A percentile compares a stretch with the other conserved stretches of the same genome.
phyloP scores from a whole-genome alignment of 1,140 invertebrate genomes.

The Papilio machaon region DNA sequence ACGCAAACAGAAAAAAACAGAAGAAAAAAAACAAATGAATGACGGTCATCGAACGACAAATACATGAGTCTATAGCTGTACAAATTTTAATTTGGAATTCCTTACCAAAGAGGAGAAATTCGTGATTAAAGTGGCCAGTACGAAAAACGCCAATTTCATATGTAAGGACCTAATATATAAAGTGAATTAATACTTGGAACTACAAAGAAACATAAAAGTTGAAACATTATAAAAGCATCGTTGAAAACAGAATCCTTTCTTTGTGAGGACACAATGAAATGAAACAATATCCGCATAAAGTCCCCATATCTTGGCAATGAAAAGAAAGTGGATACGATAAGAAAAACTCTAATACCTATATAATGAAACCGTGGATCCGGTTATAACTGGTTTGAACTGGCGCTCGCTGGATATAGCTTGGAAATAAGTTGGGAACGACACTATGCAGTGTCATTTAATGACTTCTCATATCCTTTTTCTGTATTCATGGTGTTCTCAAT shows the following conservation, averaged over 20 bases:
- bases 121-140: too few species aligned
- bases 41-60: too few species aligned
- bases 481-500: slow-evolving; percentile 4
- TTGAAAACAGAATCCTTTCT: slow-evolving; percentile 27
- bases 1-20: too few species aligned
- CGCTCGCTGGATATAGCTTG: slow-evolving; percentile 17
- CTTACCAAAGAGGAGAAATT: too few species aligned
- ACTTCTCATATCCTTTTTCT: slow-evolving; percentile 21
- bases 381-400: slow-evolving; percentile 54
- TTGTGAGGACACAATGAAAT: slow-evolving; percentile 30
- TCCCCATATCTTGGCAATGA: slow-evolving; percentile 55
- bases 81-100: too few species aligned
- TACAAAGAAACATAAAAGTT: not conserved
- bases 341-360: slow-evolving; percentile 43
- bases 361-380: slow-evolving; percentile 58
- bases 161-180: too few species aligned
- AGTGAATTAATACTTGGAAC: not conserved
- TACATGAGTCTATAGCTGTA: too few species aligned
- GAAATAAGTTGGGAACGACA: slow-evolving; percentile 45
- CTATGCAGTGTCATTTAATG: slow-evolving; percentile 31
- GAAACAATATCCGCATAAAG: slow-evolving; percentile 46
- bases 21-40: too few species aligned
- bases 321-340: slow-evolving; percentile 54
- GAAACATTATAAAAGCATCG: slow-evolving; percentile 5
- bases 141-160: too few species aligned